Evolutionary conservation across 2,888 invertebrate species (phyloP).

Genomic region (Schizaphis graminum): DNA sequence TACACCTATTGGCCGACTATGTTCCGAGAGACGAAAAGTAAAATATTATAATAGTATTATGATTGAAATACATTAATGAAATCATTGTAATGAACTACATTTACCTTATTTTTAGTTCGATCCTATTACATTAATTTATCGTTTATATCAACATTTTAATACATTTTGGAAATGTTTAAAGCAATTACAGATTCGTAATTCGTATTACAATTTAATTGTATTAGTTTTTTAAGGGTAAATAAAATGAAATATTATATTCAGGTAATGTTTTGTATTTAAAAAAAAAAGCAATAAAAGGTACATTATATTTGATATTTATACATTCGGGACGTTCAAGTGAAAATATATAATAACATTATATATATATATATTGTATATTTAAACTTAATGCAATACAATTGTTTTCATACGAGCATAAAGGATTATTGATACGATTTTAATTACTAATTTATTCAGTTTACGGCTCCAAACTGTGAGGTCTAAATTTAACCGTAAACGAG

Average conservation of each 20-base stretch:
- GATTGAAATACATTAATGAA: not conserved
- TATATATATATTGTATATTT: not conserved
- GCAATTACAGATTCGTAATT: not conserved
- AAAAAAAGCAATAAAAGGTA: not conserved
- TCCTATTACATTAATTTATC: not conserved
- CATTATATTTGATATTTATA: not conserved
- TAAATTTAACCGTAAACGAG: not conserved
- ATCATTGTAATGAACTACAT: not conserved
- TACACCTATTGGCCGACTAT: not conserved
- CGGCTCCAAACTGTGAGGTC: not conserved
- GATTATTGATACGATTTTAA: constrained; percentile 11
- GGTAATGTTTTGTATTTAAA: not conserved
- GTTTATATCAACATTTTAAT: not conserved
- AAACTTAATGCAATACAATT: not conserved
- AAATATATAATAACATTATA: constrained; percentile 12
- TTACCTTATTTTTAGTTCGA: not conserved
- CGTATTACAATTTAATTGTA: not conserved
- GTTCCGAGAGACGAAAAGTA: not conserved
- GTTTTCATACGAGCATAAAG: not conserved
- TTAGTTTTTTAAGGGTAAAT: not conserved
- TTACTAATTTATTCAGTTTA: not conserved
- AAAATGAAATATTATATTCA: not conserved
- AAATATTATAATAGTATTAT: not conserved
- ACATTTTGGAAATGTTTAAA: not conserved
- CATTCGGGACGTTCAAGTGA: not conserved